Percentiles rank a stretch among this genome's conserved stretches.
phyloP scores from a whole-genome alignment of 1,140 invertebrate genomes.

The Listronotus oregonensis region DNA sequence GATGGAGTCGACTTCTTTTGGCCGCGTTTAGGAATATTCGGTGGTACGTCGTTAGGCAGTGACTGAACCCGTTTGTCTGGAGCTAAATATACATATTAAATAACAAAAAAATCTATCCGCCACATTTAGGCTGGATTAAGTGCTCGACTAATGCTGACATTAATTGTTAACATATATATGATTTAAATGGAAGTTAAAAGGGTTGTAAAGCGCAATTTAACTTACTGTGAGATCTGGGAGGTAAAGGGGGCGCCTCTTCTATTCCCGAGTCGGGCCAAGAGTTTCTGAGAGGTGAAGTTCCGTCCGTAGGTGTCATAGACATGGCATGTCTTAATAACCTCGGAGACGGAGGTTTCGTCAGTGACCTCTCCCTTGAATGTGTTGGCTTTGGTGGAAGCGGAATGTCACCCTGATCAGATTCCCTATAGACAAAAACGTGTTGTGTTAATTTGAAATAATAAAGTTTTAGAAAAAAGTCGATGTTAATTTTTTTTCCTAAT shows the following conservation, averaged over 20 bases:
- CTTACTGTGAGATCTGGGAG: conserved; percentile 65
- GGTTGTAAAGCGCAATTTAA: conserved; percentile 16
- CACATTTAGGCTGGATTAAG: no score
- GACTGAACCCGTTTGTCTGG: conserved; percentile 62
- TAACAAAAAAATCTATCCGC: no score
- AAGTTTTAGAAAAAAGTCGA: no score
- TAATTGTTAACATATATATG: no score
- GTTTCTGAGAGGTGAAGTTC: conserved; percentile 58
- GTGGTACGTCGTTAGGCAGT: conserved; percentile 57
- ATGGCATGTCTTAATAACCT: conserved; percentile 62
- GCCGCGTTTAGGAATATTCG: conserved; percentile 65
- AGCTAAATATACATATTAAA: conserved; percentile 58
- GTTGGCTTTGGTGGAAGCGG: conserved; percentile 61
- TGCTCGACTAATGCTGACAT: no score
- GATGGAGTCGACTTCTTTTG: conserved; percentile 58
- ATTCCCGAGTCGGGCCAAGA: conserved; percentile 64
- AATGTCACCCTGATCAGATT: conserved; percentile 52
- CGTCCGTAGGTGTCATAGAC: conserved; percentile 58
- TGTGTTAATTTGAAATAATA: no score
- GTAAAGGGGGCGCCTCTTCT: conserved; percentile 64
- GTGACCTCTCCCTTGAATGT: conserved; percentile 59
- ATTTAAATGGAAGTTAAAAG: no score
- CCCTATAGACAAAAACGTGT: conserved; percentile 28
- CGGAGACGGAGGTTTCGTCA: conserved; percentile 65
- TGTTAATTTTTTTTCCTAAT: no score